phyloP scores from a whole-genome alignment of 2,113 vertebrate species.

The Myrmecophaga tridactyla region DNA sequence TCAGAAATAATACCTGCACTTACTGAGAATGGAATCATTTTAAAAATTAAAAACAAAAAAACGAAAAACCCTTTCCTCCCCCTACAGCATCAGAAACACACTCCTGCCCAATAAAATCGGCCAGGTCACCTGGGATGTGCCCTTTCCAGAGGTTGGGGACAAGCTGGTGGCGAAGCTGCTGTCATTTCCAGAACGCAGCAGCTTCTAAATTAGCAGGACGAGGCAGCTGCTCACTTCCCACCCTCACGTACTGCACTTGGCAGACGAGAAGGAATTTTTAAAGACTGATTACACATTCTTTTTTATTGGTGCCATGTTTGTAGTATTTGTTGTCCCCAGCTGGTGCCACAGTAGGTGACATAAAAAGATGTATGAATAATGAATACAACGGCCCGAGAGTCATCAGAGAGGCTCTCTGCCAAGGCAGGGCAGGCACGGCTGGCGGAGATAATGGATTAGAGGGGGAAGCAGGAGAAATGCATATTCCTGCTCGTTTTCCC shows the following conservation, averaged over 20 bases:
- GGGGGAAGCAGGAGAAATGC: not conserved
- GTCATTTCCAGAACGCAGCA: not conserved
- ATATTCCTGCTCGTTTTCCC: slow-evolving; percentile 24
- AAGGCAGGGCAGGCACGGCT: slow-evolving; percentile 44
- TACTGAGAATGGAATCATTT: not conserved
- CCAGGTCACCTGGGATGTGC: not conserved
- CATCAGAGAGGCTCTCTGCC: slow-evolving; percentile 67
- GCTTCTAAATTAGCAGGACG: slow-evolving; percentile 4
- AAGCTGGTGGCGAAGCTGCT: not conserved
- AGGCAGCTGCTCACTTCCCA: slow-evolving; percentile 46
- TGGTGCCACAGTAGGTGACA: slow-evolving; percentile 73
- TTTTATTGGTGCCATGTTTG: slow-evolving; percentile 76
- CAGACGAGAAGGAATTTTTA: slow-evolving; percentile 74
- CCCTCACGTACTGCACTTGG: slow-evolving; percentile 48
- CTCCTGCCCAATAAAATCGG: not conserved
- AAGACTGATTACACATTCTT: slow-evolving; percentile 78
- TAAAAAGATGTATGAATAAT: slow-evolving; percentile 80
- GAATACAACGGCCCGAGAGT: slow-evolving; percentile 62
- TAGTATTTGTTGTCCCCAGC: slow-evolving; percentile 79
- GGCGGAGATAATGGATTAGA: slow-evolving; percentile 58
- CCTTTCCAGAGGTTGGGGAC: not conserved
- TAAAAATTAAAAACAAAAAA: too few relatives aligned
- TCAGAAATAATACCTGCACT: not conserved
- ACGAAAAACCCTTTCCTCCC: not conserved
- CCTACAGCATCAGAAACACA: not conserved